Base-by-base conservation (phyloP, 2,888 invertebrate species). In the Alloplasta piceator region DNA sequence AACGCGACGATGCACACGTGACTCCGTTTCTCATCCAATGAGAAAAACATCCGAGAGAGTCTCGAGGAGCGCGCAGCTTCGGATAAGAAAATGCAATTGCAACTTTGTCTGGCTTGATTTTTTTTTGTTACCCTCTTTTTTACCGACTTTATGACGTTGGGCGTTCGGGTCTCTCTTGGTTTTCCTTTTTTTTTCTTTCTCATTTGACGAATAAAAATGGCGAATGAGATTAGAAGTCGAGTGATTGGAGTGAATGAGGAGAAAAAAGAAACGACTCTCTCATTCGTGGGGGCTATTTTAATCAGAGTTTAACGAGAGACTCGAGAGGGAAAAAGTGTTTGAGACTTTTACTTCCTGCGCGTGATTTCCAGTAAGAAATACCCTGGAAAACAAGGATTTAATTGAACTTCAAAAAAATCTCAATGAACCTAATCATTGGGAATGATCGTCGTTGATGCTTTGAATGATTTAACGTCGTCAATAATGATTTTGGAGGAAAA, bases 51-150 rank as follows among this genome's bases (percentile, higher is more conserved):
- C 26, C 26, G 48, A 48, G 46, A 46, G 46, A 46, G n/a, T 38
- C 38, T n/a, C 4, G 5, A 58, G 38, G 38, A 58, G 38, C 58
- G 58, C 38, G 38, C 12, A 12, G 12, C 14, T 10, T 38, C n/a
- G n/a, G n/a, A 58, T 26, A 36, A 58, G 58, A 58, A 58, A 58
- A 58, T 58, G 9, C 58, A 58, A 58, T 58, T 58, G 36, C 38
- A 58, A 58, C 36, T 58, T 38, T 38, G 26, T 26, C 26, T 26
- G 26, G 26, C 26, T 26, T 26, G 26, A 26, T 26, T 26, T 26
- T 26, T 26, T 3, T n/a, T n/a, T n/a, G n/a, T 26, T 26, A 26
- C 26, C 26, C 26, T 26, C 26, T 26, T 58, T 38, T 26, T 38
- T 5, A 58, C n/a, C 2, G 38, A 58, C 58, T 38, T 58, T 58